Percentiles rank a stretch among this genome's conserved stretches.
These are phyloP conservation scores for Sebastes wilsoni DNA, from an alignment of 2,797 vertebrate species.

Conservation along the genomic window DNA sequence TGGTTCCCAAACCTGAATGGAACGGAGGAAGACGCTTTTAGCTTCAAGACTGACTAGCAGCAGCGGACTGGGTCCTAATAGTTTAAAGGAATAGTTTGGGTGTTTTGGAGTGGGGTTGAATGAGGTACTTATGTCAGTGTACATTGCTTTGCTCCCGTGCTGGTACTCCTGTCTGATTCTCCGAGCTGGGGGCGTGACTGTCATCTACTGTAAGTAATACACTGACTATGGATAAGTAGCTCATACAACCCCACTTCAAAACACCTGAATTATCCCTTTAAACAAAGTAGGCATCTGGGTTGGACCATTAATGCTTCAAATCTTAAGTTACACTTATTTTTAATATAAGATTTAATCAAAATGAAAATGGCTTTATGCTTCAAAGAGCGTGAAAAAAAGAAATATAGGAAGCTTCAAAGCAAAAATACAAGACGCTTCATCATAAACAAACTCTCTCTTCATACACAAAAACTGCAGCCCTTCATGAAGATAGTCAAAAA, in stretches of 20 bases:
- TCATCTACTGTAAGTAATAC: too few relatives aligned
- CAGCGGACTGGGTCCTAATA: too few relatives aligned
- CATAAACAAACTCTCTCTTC: neutral
- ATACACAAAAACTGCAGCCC: too few relatives aligned
- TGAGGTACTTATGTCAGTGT: too few relatives aligned
- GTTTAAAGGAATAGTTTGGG: neutral
- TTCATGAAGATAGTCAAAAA: neutral
- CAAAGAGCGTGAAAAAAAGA: neutral
- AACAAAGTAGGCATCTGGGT: neutral
- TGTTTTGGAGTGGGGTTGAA: too few relatives aligned
- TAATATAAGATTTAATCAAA: neutral
- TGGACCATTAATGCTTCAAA: neutral
- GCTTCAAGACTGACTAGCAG: neutral
- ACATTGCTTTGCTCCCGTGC: too few relatives aligned
- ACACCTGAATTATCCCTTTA: too few relatives aligned
- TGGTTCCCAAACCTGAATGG: constrained; percentile 94
- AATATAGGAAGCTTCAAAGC: neutral
- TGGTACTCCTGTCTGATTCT: too few relatives aligned
- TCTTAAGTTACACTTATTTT: neutral
- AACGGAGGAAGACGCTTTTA: neutral
- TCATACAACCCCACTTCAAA: too few relatives aligned
- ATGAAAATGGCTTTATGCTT: neutral
- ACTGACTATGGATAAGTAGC: too few relatives aligned
- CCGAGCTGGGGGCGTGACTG: too few relatives aligned
- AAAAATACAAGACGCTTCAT: neutral